A percentile compares a stretch with the other conserved stretches of the same genome.
These are phyloP conservation scores for Nibea albiflora DNA, from an alignment of 2,113 vertebrate genomes.

Conservation along the genomic window DNA sequence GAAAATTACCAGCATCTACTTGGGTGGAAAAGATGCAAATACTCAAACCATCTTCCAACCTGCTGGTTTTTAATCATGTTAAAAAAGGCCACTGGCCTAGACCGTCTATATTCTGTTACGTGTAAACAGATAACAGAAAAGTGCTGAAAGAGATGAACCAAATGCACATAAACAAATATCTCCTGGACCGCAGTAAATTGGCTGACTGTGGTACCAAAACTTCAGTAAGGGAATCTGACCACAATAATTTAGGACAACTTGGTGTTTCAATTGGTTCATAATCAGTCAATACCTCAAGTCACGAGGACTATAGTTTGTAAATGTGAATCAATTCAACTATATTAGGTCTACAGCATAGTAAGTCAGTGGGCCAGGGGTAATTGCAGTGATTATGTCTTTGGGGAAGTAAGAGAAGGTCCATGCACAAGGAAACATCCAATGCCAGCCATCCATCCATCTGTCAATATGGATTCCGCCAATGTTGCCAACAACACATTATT, in stretches of 20 bases:
- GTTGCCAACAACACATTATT: neutral
- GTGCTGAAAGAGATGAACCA: slow-evolving; percentile 5
- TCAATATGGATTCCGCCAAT: slow-evolving; percentile 1
- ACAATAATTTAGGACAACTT: neutral
- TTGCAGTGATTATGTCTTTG: slow-evolving; percentile 16
- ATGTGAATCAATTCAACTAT: neutral
- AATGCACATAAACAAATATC: slow-evolving; percentile 25
- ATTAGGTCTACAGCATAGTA: slow-evolving; percentile 6
- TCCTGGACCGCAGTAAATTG: slow-evolving; percentile 2
- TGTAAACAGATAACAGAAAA: slow-evolving; percentile 21
- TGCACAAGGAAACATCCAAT: slow-evolving; percentile 31
- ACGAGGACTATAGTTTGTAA: neutral
- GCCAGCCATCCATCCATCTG: neutral
- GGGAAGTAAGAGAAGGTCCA: neutral
- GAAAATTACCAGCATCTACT: slow-evolving; percentile 1
- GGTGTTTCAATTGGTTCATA: neutral
- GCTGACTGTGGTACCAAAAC: neutral
- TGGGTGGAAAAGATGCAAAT: neutral
- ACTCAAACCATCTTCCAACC: neutral
- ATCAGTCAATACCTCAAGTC: neutral
- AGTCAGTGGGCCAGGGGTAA: slow-evolving; percentile 5
- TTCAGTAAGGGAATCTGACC: neutral
- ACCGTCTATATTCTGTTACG: slow-evolving; percentile 34
- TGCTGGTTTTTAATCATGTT: slow-evolving; percentile 14
- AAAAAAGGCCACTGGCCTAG: slow-evolving; percentile 17